Base-by-base conservation (phyloP, 1,140 invertebrate genomes). In the Ceratosolen fusciceps region DNA sequence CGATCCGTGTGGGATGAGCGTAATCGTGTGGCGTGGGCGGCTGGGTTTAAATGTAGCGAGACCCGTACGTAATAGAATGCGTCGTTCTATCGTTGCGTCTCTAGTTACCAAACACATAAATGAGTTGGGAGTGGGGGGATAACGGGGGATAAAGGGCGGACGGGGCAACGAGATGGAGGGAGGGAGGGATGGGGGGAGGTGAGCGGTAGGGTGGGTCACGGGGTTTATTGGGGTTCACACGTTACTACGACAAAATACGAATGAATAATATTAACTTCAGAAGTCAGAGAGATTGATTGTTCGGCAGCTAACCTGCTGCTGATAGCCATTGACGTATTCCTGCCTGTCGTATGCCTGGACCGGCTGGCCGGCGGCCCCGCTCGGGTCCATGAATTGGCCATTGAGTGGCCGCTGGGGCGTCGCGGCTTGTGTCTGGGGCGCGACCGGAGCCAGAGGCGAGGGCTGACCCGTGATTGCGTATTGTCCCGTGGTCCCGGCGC, bases 361-460 rank as follows among this genome's bases (percentile, higher is more conserved):
- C 65, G 88, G 79, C 81, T 90, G 90, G 49, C 84, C 86, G 24
- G 87, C 62, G 7, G 88, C 86, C 34, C 85, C 84, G 34, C 88
- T 85, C 19, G 90, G 88, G 80, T 91, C 90, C 83, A 91, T 90
- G 84, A 90, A 91, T 84, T 91, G 90, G 77, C 90, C 90, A 81
- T 91, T 91, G 39, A 90, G 70, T 52, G 88, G 85, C 83, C 90
- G 86, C 74, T 89, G 89, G 72, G 88, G 83, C 37, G 88, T 85
- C 47, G 89, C 78, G 39, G 73, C 84, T 54, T 85, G 85, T 31
- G 85, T 85, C 83, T 90, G 88, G 56, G 87, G 81, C 77, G 85
- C 86, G 14, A 90, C 88, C 24, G 78, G 62, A 8, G 78, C 73
- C 76, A 90, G 79, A 19, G 90, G 88, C 58, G 90, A 90, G 47